Percentiles rank a stretch among this genome's conserved stretches.
These are phyloP conservation scores for Ameiurus melas DNA, from an alignment of 2,113 vertebrate genomes.

Conservation along the genomic window DNA sequence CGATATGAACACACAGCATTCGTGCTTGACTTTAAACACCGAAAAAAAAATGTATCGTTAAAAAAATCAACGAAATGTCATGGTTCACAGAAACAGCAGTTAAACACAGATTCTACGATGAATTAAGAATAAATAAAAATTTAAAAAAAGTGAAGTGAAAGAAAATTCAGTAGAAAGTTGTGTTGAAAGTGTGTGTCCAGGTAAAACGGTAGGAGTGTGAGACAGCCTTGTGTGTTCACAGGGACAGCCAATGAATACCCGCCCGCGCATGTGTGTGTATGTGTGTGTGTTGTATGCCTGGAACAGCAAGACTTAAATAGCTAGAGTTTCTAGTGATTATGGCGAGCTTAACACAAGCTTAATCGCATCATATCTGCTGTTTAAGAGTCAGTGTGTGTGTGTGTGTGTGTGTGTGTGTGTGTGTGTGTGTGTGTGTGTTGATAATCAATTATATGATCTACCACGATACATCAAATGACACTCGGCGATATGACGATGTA, in stretches of 20 bases:
- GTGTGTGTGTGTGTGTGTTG: slow-evolving; percentile 17
- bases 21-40: background rate
- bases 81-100: background rate
- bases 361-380: slow-evolving; percentile 56
- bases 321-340: slow-evolving; percentile 59
- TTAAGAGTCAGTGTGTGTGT: background rate
- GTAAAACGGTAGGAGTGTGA: background rate
- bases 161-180: background rate
- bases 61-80: background rate
- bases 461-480: background rate
- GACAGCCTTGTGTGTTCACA: background rate
- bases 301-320: slow-evolving; percentile 61
- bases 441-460: background rate
- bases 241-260: background rate
- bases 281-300: slow-evolving; percentile 1
- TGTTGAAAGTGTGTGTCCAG: background rate
- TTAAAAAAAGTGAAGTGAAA: background rate
- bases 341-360: slow-evolving; percentile 56
- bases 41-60: background rate
- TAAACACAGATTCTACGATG: background rate
- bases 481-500: background rate
- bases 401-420: slow-evolving; percentile 18
- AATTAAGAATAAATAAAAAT: background rate
- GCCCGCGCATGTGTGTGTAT: background rate
- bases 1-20: background rate